Percentiles rank a stretch among this genome's conserved stretches.
Evolutionary conservation across 1,140 invertebrate genomes (phyloP).

Genomic region (Nixonia krombeini): DNA sequence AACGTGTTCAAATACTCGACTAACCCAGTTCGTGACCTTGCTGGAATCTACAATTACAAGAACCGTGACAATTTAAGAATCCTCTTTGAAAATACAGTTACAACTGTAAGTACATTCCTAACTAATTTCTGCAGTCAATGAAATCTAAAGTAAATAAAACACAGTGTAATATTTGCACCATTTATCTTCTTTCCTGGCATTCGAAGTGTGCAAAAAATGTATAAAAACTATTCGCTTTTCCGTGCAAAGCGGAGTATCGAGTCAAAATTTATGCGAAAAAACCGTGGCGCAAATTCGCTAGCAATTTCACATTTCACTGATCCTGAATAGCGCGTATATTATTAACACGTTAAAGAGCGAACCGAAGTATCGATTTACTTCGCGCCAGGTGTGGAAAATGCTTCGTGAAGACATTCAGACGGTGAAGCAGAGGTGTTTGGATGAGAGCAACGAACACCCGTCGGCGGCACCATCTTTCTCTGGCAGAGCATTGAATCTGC

Average conservation of each 20-base stretch:
- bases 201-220: too few species aligned
- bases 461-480: slow-evolving; percentile 79
- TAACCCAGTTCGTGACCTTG: slow-evolving; percentile 33
- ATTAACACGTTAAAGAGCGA: slow-evolving; percentile 1
- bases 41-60: slow-evolving; percentile 36
- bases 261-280: too few species aligned
- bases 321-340: too few species aligned
- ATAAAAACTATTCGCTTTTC: too few species aligned
- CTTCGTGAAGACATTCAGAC: slow-evolving; percentile 84
- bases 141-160: too few species aligned
- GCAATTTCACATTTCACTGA: too few species aligned
- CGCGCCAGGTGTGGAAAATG: slow-evolving; percentile 78
- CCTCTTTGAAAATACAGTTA: slow-evolving; percentile 77
- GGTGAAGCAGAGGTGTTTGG: slow-evolving; percentile 79
- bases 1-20: slow-evolving; percentile 75
- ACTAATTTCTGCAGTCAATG: too few species aligned
- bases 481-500: slow-evolving; percentile 78
- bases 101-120: slow-evolving; percentile 58
- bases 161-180: too few species aligned
- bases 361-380: not conserved
- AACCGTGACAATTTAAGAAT: slow-evolving; percentile 70
- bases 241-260: too few species aligned
- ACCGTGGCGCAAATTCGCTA: too few species aligned
- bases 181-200: too few species aligned
- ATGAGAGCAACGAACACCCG: slow-evolving; percentile 75